Conservation (phyloP, 2,888 invertebrate species). For the Caenorhabditis wallacei region DNA sequence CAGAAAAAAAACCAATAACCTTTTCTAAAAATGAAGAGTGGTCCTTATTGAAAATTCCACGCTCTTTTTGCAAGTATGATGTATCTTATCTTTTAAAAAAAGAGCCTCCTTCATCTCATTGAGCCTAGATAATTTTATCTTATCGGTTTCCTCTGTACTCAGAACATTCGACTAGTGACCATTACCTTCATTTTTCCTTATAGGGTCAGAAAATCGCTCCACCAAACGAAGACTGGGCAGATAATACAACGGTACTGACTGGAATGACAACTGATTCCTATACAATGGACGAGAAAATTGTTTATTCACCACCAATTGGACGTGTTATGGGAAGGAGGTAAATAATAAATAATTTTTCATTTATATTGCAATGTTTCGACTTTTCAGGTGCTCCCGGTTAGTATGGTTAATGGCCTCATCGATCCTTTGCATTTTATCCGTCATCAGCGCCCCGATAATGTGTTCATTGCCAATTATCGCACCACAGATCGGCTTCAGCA, state of each 20-base stretch:
- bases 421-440: conserved; percentile 73
- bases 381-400: conserved; percentile 77
- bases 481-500: conserved; percentile 67
- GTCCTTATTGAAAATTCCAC: too few relatives aligned
- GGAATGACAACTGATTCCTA: conserved; percentile 81
- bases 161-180: background rate
- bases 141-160: background rate
- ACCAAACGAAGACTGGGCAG: conserved; percentile 78
- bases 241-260: conserved; percentile 82
- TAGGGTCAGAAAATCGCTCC: conserved; percentile 70
- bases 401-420: conserved; percentile 75
- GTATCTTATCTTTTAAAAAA: background rate
- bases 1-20: too few relatives aligned
- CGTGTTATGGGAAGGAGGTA: conserved; percentile 72
- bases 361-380: conserved; percentile 13
- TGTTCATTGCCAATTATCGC: conserved; percentile 74
- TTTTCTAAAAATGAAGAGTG: too few relatives aligned
- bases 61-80: background rate
- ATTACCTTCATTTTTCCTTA: background rate
- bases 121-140: background rate
- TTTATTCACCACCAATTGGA: conserved; percentile 68
- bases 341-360: background rate
- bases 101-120: background rate
- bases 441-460: conserved; percentile 81
- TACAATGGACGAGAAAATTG: conserved; percentile 72